Evolutionary conservation across 2,888 invertebrate genomes (phyloP), one percentile per base, ranked within the genome.

Genomic region (Plagodis pulveraria): DNA sequence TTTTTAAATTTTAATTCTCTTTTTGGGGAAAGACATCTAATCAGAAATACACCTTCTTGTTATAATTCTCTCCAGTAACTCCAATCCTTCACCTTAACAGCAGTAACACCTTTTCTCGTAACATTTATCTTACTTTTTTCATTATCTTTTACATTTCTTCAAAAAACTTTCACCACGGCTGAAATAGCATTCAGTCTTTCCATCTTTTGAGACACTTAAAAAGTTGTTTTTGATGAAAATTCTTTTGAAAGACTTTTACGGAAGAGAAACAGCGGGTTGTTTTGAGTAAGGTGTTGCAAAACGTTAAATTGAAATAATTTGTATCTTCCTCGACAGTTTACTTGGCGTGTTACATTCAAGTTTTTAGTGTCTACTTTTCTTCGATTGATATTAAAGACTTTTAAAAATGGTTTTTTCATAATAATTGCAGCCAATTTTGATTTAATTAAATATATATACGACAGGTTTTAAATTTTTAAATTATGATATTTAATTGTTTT

Each of bases 121-220:
- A 70, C 59, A 64, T 67, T 69, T 69, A 69, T 66, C 66, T 62
- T 56, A 66, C 64, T 67, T 68, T 70, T 67, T 70, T 70, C 68
- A 70, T 70, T 65, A 63, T 36, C 6, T 36, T 9, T 9, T 8
- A 36, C 67, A 66, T 66, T 66, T 64, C 60, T 58, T 46, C 55
- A 56, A 61, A 61, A 61, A 68, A 68, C 56, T 64, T 70, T 67
- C 53, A 53, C 59, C 54, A 62, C 66, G 70, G 64, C 54, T 64
- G 65, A 57, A 65, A 68, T 64, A 70, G 65, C 66, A 65, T 70
- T 70, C 53, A 61, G 67, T 62, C 66, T 65, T 60, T 61, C 44
- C 65, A 50, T 62, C 58, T 66, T 68, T 63, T 58, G 57, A 60
- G 51, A 63, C 62, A 62, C 52, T 58, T 62, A 56, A 62, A 61